A percentile compares a stretch with the other conserved stretches of the same genome.
These are phyloP conservation scores for Acanthococcus lagerstroemiae DNA, from an alignment of 2,888 invertebrate genomes.

Conservation along the genomic window DNA sequence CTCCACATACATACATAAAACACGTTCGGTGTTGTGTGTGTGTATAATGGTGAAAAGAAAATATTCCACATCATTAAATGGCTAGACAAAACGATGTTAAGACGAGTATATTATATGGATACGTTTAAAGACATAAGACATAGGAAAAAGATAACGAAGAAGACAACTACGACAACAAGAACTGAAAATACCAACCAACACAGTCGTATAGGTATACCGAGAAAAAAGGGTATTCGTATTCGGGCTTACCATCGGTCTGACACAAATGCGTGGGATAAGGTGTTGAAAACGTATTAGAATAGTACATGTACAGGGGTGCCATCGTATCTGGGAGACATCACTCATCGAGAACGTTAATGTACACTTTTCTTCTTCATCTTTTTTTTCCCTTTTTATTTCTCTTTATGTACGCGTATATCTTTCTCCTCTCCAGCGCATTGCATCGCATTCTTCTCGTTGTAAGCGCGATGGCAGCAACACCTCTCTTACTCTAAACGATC, in stretches of 20 bases:
- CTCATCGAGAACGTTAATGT: conserved; percentile 18
- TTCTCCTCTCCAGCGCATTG: too few relatives aligned
- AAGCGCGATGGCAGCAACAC: too few relatives aligned
- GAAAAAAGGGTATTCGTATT: too few relatives aligned
- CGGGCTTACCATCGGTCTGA: too few relatives aligned
- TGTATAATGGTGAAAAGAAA: conserved; percentile 24
- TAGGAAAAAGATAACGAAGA: conserved; percentile 18
- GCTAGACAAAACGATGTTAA: conserved; percentile 15
- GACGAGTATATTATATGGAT: conserved; percentile 23
- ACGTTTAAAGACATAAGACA: conserved; percentile 12
- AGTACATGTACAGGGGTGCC: conserved; percentile 9
- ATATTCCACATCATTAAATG: conserved; percentile 30
- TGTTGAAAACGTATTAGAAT: conserved; percentile 16
- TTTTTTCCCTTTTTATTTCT: too few relatives aligned
- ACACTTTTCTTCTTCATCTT: not conserved
- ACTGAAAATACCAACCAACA: not conserved
- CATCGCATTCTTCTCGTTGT: too few relatives aligned
- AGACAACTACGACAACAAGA: conserved; percentile 13
- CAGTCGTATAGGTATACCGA: not conserved
- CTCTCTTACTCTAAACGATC: too few relatives aligned
- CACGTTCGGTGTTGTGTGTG: conserved; percentile 16
- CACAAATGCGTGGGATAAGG: conserved; percentile 23
- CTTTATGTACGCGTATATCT: too few relatives aligned
- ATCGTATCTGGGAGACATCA: conserved; percentile 14
- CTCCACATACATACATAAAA: conserved; percentile 23